These are phyloP conservation scores for Philopotamus ludificatus DNA, from an alignment of 1,140 invertebrate species.

Conservation along the genomic window DNA sequence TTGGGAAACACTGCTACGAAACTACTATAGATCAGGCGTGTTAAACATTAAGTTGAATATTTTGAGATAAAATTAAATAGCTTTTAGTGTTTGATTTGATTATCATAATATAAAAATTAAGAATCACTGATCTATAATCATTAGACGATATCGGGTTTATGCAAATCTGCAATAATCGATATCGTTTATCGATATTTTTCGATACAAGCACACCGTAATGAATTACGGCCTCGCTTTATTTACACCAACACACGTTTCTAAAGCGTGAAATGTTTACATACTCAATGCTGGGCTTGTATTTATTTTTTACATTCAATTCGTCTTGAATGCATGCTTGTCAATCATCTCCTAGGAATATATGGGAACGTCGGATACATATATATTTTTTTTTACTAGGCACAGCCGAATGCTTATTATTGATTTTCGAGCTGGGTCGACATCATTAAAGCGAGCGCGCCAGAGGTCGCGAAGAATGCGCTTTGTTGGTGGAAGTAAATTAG, in stretches of 20 bases:
- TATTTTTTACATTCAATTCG: not conserved
- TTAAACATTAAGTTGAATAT: no score
- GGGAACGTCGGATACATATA: constrained; percentile 20
- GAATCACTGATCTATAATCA: no score
- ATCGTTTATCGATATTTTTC: no score
- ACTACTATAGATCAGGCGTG: no score
- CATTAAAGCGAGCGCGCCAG: constrained; percentile 17
- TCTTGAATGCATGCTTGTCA: constrained; percentile 37
- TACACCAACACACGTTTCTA: not conserved
- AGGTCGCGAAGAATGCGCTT: constrained; percentile 19
- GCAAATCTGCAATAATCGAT: no score
- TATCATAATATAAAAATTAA: no score
- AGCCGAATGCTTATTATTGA: constrained; percentile 29
- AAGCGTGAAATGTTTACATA: constrained; percentile 3
- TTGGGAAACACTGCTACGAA: no score
- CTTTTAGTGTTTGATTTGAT: no score
- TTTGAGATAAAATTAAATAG: no score
- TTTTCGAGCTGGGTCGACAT: constrained; percentile 15
- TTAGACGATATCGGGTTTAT: no score
- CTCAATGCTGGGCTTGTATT: not conserved
- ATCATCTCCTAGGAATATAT: constrained; percentile 21
- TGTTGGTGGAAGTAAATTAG: constrained; percentile 19
- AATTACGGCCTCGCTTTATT: not conserved
- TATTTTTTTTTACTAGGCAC: no score
- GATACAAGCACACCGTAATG: no score